These are phyloP conservation scores for Hippocampus mohnikei DNA, from an alignment of 2,113 vertebrate species.

Conservation along the genomic window DNA sequence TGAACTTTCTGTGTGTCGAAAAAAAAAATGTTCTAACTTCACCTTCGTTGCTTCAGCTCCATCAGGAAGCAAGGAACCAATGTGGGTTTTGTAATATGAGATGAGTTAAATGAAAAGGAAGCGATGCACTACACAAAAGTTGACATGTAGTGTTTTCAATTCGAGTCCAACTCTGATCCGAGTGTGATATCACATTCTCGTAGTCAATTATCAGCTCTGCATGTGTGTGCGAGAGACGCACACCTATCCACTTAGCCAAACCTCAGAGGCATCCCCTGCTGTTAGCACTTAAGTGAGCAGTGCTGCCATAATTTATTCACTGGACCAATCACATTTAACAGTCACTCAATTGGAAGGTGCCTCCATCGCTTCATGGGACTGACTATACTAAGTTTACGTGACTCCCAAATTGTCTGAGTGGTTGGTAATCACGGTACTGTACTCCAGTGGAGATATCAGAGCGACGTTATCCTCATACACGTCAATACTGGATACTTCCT, in stretches of 20 bases:
- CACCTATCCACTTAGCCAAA: conserved; percentile 14
- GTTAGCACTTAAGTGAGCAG: not conserved
- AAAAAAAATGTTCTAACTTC: not conserved
- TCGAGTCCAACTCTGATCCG: conserved; percentile 28
- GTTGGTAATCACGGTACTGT: not conserved
- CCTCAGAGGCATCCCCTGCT: conserved; percentile 2
- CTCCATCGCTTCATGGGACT: conserved; percentile 27
- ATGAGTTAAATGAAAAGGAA: not conserved
- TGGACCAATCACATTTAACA: conserved; percentile 24
- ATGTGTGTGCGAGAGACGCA: conserved; percentile 2
- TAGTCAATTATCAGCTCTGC: conserved; percentile 8
- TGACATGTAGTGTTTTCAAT: conserved; percentile 1
- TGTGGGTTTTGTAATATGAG: not conserved
- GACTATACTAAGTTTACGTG: conserved; percentile 28
- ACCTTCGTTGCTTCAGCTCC: not conserved
- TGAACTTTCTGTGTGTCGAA: not conserved
- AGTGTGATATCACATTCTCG: conserved; percentile 20
- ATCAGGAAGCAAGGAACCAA: not conserved
- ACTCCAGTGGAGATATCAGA: not conserved
- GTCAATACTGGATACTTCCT: not conserved
- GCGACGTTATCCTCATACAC: not conserved
- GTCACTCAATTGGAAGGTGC: conserved; percentile 38
- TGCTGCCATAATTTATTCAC: conserved; percentile 26
- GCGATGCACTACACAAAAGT: not conserved
- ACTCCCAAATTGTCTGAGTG: conserved; percentile 16